Evolutionary conservation across 1,140 invertebrate genomes (phyloP).

Genomic region (Frieseomelitta varia): DNA sequence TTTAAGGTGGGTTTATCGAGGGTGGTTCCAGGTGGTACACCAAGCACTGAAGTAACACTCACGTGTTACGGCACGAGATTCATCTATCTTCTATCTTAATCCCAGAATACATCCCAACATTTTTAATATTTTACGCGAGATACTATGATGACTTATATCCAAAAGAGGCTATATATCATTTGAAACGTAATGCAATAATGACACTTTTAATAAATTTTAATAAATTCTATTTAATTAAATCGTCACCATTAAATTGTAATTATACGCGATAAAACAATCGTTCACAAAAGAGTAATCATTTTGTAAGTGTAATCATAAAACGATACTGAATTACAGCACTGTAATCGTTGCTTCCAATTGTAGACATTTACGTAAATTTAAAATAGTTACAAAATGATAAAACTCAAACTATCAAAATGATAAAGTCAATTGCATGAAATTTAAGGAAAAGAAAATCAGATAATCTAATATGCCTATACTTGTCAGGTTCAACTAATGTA

Average conservation of each 20-base stretch:
- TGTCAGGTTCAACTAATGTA: neutral
- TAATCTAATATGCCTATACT: neutral
- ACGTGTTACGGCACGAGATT: constrained; percentile 65
- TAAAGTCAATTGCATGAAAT: neutral
- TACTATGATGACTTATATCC: neutral
- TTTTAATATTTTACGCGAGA: neutral
- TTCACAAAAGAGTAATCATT: neutral
- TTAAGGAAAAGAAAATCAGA: neutral
- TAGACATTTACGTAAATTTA: neutral
- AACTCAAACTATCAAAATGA: neutral
- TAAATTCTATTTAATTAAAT: neutral
- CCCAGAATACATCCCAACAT: constrained; percentile 31
- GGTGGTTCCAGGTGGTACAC: constrained; percentile 34
- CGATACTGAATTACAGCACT: neutral
- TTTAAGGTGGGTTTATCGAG: constrained; percentile 34
- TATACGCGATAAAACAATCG: neutral
- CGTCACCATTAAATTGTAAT: neutral
- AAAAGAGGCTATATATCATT: neutral
- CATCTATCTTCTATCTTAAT: constrained; percentile 14
- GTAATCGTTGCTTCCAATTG: neutral
- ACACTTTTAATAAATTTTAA: neutral
- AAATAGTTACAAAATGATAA: neutral
- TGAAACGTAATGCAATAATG: neutral
- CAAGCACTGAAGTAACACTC: constrained; percentile 56
- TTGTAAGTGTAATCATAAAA: neutral